A percentile compares a stretch with the other conserved stretches of the same genome.
These are phyloP conservation scores for Pteronotus mesoamericanus DNA, from an alignment of 2,797 vertebrate species.

Conservation along the genomic window DNA sequence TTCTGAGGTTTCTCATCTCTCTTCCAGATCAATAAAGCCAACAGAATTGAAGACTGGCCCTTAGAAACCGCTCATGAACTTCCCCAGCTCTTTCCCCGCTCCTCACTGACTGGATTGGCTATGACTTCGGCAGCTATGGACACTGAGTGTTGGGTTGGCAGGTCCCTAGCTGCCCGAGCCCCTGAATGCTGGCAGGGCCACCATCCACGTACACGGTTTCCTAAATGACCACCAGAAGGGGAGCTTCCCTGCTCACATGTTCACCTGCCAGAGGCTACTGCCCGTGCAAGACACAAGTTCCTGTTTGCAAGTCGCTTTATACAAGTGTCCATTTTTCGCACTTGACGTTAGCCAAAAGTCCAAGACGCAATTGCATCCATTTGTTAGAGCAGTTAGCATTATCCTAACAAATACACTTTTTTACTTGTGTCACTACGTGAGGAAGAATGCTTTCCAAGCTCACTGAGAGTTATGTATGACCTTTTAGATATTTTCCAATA, in stretches of 20 bases:
- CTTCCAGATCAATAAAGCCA: not conserved
- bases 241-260: not conserved
- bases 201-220: not conserved
- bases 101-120: not conserved
- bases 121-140: not conserved
- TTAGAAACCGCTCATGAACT: not conserved
- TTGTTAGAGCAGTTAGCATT: not conserved
- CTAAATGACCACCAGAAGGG: not conserved
- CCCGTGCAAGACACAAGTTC: not conserved
- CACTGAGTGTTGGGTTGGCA: not conserved
- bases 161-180: not conserved
- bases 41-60: not conserved
- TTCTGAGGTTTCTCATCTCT: not conserved
- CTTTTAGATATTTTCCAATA: constrained; percentile 32
- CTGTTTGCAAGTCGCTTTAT: not conserved
- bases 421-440: not conserved
- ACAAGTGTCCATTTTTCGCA: not conserved
- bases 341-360: not conserved
- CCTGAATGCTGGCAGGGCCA: not conserved
- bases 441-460: not conserved
- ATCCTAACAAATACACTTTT: not conserved
- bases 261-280: not conserved
- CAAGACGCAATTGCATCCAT: not conserved
- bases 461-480: not conserved
- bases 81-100: not conserved